Base-by-base conservation (phyloP, 2,113 vertebrate species). In the Galemys pyrenaicus region DNA sequence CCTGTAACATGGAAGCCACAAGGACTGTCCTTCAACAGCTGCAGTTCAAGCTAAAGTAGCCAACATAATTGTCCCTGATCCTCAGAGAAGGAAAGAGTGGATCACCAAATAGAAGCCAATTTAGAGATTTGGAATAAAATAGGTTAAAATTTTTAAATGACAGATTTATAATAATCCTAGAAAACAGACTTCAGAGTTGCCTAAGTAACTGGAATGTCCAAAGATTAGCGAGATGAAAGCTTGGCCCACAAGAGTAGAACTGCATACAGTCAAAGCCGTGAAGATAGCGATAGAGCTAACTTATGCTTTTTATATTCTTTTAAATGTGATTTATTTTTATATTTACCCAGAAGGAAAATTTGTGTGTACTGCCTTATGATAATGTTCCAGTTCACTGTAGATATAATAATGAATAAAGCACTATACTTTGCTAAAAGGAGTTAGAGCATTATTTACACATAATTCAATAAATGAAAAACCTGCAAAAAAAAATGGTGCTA, bases 401-500 rank as follows among this genome's bases (percentile, higher is more conserved):
- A 78, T 92, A 91, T 70, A 89, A 94, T 92, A 95, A 89, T 91
- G 60, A 92, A 95, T 90, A 95, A 95, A 78, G n/a, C 22, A 68
- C 70, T 67, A 11, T 65, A 68, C 41, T 95, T 96, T 82, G 70
- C 91, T 87, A 93, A 91, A 70, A 95, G 54, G 62, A 81, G 37
- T 84, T 75, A 87, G 20, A 82, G 44, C 62, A 93, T 91, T 95
- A 89, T 96, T 97, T 96, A 97, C 46, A 93, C 60, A 90, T 87
- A 91, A 95, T 84, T 89, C 75, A 87, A 67, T 91, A 95, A 94
- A 89, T 87, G 60, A 96, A 95, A 94, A 74, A 81, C 75, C 35
- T 87, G 22, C n/a, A 78, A 87, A 51, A 87, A n/a, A 77, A 89
- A 86, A 24, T 39, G 28, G 70, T 84, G 58, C 39, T 68, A 68